These are phyloP conservation scores for Aphaenogaster floridana DNA, from an alignment of 1,140 invertebrate genomes.

Conservation along the genomic window DNA sequence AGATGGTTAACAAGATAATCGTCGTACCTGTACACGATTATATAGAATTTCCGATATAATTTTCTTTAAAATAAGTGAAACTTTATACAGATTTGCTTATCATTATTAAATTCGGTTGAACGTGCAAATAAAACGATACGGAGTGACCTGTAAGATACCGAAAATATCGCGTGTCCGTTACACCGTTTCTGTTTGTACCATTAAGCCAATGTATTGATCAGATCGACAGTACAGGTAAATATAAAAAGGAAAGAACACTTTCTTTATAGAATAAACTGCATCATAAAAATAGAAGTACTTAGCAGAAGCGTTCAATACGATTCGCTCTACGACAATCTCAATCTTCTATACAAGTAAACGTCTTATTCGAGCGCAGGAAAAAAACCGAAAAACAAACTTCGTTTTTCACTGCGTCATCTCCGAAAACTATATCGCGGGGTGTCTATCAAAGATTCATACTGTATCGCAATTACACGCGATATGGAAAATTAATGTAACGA, in stretches of 20 bases:
- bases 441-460: conserved; percentile 4
- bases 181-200: conserved; percentile 66
- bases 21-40: conserved; percentile 36
- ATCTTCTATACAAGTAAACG: conserved; percentile 63
- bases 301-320: conserved; percentile 38
- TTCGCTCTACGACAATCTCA: conserved; percentile 63
- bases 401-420: neutral
- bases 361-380: neutral
- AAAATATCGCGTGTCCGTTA: conserved; percentile 38
- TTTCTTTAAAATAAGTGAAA: conserved; percentile 19
- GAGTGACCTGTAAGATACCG: conserved; percentile 4
- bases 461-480: neutral
- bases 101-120: neutral
- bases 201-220: conserved; percentile 19
- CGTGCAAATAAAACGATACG: conserved; percentile 15
- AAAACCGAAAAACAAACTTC: neutral
- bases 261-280: conserved; percentile 25
- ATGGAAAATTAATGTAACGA: neutral
- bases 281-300: conserved; percentile 70
- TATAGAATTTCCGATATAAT: conserved; percentile 52
- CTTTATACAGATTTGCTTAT: conserved; percentile 34
- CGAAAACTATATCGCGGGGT: neutral
- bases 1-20: conserved; percentile 51
- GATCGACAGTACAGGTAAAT: conserved; percentile 47
- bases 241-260: conserved; percentile 48